Evolutionary conservation across 2,888 invertebrate genomes (phyloP).

Genomic region (Tribolium freemani): DNA sequence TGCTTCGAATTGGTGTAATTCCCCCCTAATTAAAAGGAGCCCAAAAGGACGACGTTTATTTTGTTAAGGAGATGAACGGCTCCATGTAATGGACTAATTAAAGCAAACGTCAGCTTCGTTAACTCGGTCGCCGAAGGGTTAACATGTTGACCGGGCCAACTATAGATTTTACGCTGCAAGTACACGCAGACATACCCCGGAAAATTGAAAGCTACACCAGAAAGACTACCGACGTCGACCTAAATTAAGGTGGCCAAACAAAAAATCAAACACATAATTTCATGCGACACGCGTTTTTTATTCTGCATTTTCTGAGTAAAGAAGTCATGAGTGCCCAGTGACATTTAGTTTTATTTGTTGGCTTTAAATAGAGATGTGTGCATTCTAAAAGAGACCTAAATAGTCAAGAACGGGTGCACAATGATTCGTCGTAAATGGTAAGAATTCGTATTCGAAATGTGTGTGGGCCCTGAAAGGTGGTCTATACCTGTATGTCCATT

Average conservation of each 20-base stretch:
- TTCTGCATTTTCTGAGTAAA: not conserved
- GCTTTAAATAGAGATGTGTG: conserved; percentile 1
- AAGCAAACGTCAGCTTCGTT: conserved; percentile 57
- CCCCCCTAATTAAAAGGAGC: conserved; percentile 29
- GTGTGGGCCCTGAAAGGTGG: conserved; percentile 39
- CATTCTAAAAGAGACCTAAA: not conserved
- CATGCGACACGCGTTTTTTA: no score
- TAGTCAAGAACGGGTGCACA: conserved; percentile 1
- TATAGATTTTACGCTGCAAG: conserved; percentile 24
- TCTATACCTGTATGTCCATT: conserved; percentile 32
- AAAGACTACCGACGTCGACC: no score
- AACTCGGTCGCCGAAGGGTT: conserved; percentile 40
- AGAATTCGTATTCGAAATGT: conserved; percentile 22
- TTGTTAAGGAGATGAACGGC: conserved; percentile 56
- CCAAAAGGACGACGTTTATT: conserved; percentile 49
- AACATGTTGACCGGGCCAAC: conserved; percentile 34
- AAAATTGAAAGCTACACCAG: not conserved
- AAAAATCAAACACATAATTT: no score
- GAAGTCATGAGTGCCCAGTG: not conserved
- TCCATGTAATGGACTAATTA: conserved; percentile 58
- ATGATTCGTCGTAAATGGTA: conserved; percentile 28
- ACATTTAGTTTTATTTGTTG: not conserved
- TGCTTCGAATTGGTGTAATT: conserved; percentile 35
- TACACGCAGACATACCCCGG: not conserved
- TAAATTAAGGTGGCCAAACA: no score